Conservation (phyloP, 1,140 invertebrate species). For the Danaus melanippus region DNA sequence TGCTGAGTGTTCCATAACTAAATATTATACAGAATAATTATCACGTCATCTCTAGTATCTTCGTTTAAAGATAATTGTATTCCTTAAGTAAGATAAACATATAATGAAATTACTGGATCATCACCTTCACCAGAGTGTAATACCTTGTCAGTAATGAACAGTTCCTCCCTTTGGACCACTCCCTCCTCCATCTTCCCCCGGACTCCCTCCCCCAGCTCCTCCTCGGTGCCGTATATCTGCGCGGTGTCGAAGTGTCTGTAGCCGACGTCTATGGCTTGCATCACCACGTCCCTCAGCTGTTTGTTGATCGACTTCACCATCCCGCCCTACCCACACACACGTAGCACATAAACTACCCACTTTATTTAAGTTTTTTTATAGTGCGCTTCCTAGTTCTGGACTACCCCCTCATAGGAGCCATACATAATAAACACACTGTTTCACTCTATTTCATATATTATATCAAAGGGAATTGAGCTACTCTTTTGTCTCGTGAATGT, state of each 20-base stretch:
- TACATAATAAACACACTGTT: no score
- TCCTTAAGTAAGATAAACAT: no score
- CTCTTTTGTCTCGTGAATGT: no score
- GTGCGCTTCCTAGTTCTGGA: no score
- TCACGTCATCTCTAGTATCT: no score
- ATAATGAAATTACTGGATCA: no score
- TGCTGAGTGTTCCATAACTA: conserved; percentile 86
- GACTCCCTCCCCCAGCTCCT: conserved; percentile 86
- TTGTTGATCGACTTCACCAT: conserved; percentile 38
- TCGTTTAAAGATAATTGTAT: no score
- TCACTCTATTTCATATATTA: no score
- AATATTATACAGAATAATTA: conserved; percentile 4
- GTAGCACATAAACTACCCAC: no score
- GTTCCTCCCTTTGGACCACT: conserved; percentile 78
- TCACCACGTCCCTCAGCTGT: conserved; percentile 74
- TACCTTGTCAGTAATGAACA: conserved; percentile 79
- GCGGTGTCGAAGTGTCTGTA: conserved; percentile 83
- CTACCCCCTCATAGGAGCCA: no score
- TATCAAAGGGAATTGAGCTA: no score
- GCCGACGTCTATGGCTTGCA: conserved; percentile 77
- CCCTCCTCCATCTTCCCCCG: conserved; percentile 80
- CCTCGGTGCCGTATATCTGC: conserved; percentile 81
- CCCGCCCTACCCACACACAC: conserved; percentile 24
- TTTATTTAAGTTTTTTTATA: no score
- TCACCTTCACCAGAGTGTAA: conserved; percentile 3